Conservation (phyloP, 64 coral and sea anemone genomes). For the Stichodactyla helianthus region DNA sequence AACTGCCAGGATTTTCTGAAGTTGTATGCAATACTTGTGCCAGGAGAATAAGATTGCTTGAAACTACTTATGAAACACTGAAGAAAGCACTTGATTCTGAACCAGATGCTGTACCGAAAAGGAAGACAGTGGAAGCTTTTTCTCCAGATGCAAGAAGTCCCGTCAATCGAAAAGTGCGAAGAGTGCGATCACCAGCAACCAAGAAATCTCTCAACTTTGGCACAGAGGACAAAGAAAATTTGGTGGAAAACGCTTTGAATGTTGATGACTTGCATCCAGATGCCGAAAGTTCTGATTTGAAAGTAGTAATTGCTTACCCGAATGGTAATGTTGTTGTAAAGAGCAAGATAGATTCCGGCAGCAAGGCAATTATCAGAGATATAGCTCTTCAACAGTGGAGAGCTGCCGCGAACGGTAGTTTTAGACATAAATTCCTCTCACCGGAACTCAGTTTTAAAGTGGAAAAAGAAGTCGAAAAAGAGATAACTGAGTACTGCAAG, state of each 20-base stretch:
- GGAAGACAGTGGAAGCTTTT: neutral
- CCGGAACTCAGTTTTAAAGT: neutral
- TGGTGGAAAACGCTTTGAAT: neutral
- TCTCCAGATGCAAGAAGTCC: neutral
- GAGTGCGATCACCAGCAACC: neutral
- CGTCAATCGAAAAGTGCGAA: neutral
- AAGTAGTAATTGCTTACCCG: neutral
- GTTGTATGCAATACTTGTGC: neutral
- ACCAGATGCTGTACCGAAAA: neutral
- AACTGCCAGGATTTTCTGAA: neutral
- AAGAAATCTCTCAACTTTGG: neutral
- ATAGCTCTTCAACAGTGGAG: neutral
- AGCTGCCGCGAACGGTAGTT: neutral
- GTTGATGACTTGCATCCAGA: neutral
- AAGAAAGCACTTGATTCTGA: neutral
- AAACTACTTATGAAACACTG: neutral
- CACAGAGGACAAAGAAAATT: neutral
- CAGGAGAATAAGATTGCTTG: neutral
- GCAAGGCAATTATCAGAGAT: neutral
- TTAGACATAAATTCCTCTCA: neutral
- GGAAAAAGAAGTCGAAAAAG: neutral
- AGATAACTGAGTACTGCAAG: conserved; percentile 3
- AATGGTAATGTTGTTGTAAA: neutral
- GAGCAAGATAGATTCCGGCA: neutral
- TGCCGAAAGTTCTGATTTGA: neutral